Evolutionary conservation across 2,113 vertebrate species (phyloP).

Genomic region (Sorex fumeus): DNA sequence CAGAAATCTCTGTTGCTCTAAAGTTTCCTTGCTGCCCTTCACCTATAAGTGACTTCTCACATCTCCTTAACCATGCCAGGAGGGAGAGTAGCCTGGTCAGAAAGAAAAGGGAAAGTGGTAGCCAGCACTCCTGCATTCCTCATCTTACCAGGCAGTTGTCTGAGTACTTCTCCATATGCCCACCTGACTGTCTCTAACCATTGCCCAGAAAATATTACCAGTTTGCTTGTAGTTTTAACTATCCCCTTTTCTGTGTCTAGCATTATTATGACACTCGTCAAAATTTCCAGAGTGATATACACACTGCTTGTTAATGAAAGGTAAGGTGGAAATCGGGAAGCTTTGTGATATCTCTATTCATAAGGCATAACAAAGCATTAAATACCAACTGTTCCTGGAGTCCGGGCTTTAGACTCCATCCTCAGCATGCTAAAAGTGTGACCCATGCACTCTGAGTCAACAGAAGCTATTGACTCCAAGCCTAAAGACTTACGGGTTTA

Average conservation of each 20-base stretch:
- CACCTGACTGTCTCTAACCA: not conserved
- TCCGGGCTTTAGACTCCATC: not conserved
- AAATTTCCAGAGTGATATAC: not conserved
- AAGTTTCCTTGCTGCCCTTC: not conserved
- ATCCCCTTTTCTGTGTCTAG: not conserved
- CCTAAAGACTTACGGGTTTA: no score
- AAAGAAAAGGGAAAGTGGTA: not conserved
- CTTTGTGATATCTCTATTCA: not conserved
- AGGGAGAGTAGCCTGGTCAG: not conserved
- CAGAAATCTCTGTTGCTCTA: not conserved
- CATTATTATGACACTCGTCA: not conserved
- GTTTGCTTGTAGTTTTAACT: not conserved
- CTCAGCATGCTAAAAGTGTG: not conserved
- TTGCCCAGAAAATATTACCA: not conserved
- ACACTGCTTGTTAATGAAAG: not conserved
- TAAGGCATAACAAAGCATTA: not conserved
- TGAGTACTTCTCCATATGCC: not conserved
- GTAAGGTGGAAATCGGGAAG: not conserved
- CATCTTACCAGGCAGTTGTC: not conserved
- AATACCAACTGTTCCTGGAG: not conserved
- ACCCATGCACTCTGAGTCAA: not conserved
- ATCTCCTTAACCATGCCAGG: not conserved
- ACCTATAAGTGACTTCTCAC: not conserved
- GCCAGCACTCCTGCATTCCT: not conserved
- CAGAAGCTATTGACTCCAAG: not conserved